Evolutionary conservation across 2,888 invertebrate genomes (phyloP).

Genomic region (Onthophagus sagittarius): DNA sequence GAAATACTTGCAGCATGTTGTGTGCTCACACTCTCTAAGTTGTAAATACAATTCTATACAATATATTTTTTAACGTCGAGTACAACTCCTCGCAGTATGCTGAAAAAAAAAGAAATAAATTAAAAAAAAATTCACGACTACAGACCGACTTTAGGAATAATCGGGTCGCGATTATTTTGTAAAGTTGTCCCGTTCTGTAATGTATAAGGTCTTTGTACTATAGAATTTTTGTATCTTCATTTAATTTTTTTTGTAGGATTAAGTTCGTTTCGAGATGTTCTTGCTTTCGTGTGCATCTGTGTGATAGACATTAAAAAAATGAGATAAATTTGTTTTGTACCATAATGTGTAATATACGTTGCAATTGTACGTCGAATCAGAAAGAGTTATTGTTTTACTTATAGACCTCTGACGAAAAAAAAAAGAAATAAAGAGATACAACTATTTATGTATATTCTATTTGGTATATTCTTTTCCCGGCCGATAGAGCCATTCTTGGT

Average conservation of each 20-base stretch:
- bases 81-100: neutral
- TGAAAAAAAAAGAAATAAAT: too few species aligned
- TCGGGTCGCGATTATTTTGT: neutral
- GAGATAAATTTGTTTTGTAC: conserved; percentile 59
- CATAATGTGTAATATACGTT: conserved; percentile 57
- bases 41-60: conserved; percentile 7
- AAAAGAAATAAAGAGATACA: conserved; percentile 34
- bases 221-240: conserved; percentile 4
- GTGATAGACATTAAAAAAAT: conserved; percentile 40
- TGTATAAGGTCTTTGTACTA: conserved; percentile 14
- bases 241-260: too few species aligned
- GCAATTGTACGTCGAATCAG: conserved; percentile 25
- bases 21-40: conserved; percentile 2
- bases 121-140: neutral
- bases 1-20: conserved; percentile 17
- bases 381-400: conserved; percentile 32
- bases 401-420: conserved; percentile 32
- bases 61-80: neutral
- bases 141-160: conserved; percentile 1
- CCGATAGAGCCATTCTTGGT: conserved; percentile 17
- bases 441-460: conserved; percentile 46
- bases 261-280: conserved; percentile 34
- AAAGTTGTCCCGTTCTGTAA: neutral
- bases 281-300: conserved; percentile 49
- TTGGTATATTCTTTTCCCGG: conserved; percentile 56